Conservation (phyloP, 2,113 vertebrate species). For the Reinhardtius hippoglossoides region DNA sequence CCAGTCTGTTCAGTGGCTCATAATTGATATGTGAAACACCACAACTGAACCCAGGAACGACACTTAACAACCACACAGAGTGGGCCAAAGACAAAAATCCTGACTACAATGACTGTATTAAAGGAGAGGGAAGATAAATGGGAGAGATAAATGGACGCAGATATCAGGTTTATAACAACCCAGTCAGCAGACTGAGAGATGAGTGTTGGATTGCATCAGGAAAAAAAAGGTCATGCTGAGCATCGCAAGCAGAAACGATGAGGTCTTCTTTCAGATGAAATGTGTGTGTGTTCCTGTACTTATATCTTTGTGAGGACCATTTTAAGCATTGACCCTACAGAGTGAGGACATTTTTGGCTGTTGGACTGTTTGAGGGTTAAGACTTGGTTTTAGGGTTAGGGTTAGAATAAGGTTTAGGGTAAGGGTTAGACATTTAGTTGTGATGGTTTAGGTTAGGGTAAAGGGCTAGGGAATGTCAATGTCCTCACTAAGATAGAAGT, state of each 20-base stretch:
- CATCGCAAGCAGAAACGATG: slow-evolving; percentile 24
- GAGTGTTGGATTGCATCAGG: slow-evolving; percentile 60
- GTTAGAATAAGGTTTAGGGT: no score
- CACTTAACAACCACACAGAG: slow-evolving; percentile 71
- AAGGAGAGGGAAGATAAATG: slow-evolving; percentile 51
- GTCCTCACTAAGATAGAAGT: no score
- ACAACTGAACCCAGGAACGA: slow-evolving; percentile 58
- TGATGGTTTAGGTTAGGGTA: no score
- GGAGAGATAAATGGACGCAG: slow-evolving; percentile 24
- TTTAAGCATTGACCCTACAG: no score
- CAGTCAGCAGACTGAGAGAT: slow-evolving; percentile 59
- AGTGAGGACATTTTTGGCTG: no score
- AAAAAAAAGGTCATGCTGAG: slow-evolving; percentile 38
- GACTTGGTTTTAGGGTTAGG: no score
- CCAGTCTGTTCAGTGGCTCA: slow-evolving; percentile 30
- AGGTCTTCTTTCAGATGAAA: slow-evolving; percentile 34
- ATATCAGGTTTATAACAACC: slow-evolving; percentile 62
- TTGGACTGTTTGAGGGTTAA: no score
- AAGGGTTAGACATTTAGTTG: no score
- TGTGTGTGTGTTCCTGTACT: background rate
- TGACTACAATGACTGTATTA: slow-evolving; percentile 18
- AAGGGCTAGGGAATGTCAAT: no score
- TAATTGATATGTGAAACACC: slow-evolving; percentile 60
- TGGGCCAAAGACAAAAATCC: slow-evolving; percentile 13
- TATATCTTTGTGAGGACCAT: no score